phyloP scores from a whole-genome alignment of 2,113 vertebrate species.

The Ptychochromis oligacanthus region DNA sequence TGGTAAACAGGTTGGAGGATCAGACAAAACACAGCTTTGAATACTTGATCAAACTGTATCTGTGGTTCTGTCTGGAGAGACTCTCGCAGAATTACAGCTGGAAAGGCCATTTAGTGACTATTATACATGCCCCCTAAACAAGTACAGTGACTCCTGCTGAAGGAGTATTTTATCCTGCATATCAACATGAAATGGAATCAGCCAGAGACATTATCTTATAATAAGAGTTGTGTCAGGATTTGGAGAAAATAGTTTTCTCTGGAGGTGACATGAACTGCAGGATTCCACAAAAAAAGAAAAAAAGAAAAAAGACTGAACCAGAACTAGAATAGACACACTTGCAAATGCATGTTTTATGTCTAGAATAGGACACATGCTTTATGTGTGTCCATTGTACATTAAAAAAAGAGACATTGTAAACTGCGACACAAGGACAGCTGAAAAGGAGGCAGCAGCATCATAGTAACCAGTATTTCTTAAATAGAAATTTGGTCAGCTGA shows the following conservation, averaged over 20 bases:
- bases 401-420: background rate
- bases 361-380: background rate
- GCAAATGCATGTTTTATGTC: background rate
- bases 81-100: background rate
- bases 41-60: background rate
- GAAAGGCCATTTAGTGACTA: background rate
- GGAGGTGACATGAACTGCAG: background rate
- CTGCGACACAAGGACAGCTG: background rate
- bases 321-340: background rate
- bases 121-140: background rate
- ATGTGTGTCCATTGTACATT: background rate
- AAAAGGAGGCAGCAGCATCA: background rate
- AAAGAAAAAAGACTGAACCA: background rate
- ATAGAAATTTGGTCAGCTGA: background rate
- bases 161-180: background rate
- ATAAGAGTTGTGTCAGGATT: background rate
- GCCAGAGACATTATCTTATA: background rate
- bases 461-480: background rate
- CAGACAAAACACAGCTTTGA: background rate
- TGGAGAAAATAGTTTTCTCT: conserved; percentile 15
- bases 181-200: background rate
- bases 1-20: background rate
- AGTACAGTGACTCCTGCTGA: background rate
- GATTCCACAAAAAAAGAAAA: background rate
- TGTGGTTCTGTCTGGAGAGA: background rate